These are phyloP conservation scores for Toxotes lorentzi DNA, from an alignment of 2,797 vertebrate genomes.

Conservation along the genomic window DNA sequence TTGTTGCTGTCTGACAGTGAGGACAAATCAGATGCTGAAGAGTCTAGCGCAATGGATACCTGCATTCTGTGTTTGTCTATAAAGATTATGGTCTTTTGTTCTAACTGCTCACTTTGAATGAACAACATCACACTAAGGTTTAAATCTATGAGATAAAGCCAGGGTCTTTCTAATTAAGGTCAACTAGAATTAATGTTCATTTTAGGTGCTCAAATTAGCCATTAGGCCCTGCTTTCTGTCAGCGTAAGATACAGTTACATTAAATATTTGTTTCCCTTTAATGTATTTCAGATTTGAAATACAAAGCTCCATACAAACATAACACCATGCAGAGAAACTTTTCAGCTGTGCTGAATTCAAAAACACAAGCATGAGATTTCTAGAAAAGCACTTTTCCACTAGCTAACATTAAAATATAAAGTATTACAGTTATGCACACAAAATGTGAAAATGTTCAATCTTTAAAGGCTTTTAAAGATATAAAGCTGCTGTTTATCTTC, in stretches of 20 bases:
- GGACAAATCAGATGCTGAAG: not conserved
- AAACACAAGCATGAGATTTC: not conserved
- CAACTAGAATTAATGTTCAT: too few species aligned
- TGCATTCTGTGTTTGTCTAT: not conserved
- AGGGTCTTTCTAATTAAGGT: not conserved
- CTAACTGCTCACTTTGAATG: not conserved
- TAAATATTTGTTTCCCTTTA: not conserved
- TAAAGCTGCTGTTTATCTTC: not conserved
- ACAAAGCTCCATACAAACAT: not conserved
- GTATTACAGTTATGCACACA: not conserved
- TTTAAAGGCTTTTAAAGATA: not conserved
- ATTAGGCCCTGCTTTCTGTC: not conserved
- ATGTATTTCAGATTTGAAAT: not conserved
- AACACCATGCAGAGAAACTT: not conserved
- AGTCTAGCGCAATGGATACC: not conserved
- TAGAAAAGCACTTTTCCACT: constrained; percentile 12
- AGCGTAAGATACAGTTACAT: not conserved
- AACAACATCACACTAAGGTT: not conserved
- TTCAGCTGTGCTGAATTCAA: constrained; percentile 2
- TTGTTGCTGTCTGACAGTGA: not conserved
- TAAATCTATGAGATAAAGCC: not conserved
- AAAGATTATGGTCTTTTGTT: not conserved
- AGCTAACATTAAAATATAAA: not conserved
- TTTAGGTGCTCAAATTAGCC: not conserved
- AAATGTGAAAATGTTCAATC: not conserved